phyloP scores from a whole-genome alignment of 2,888 invertebrate genomes.

The Byasa hedistus region DNA sequence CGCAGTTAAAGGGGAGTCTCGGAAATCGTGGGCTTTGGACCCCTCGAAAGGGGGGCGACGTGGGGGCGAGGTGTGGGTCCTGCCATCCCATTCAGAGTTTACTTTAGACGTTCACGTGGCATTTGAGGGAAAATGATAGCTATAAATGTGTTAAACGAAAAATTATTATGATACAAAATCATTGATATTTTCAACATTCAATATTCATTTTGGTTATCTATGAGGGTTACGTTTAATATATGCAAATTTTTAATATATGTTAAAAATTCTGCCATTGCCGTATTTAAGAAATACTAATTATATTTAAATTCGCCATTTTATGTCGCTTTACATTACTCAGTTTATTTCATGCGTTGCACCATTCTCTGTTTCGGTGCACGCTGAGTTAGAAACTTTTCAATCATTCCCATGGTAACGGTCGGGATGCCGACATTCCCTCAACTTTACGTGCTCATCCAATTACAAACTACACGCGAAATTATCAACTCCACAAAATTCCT shows the following conservation, averaged over 20 bases:
- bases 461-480: not conserved
- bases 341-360: too few species aligned
- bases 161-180: not conserved
- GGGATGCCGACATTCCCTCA: not conserved
- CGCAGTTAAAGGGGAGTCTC: slow-evolving; percentile 3
- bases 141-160: not conserved
- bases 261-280: too few species aligned
- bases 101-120: not conserved
- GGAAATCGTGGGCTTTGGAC: not conserved
- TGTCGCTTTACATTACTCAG: too few species aligned
- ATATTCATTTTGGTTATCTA: not conserved
- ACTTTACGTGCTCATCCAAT: not conserved
- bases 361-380: too few species aligned
- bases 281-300: too few species aligned
- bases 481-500: not conserved
- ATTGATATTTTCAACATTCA: too few species aligned
- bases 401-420: not conserved
- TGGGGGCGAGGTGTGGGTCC: not conserved
- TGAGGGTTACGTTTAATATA: not conserved
- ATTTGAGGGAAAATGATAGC: not conserved
- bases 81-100: not conserved
- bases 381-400: too few species aligned
- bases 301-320: too few species aligned
- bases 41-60: not conserved
- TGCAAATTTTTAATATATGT: too few species aligned